Conservation (phyloP, 2,113 vertebrate genomes). For the Notechis scutatus region DNA sequence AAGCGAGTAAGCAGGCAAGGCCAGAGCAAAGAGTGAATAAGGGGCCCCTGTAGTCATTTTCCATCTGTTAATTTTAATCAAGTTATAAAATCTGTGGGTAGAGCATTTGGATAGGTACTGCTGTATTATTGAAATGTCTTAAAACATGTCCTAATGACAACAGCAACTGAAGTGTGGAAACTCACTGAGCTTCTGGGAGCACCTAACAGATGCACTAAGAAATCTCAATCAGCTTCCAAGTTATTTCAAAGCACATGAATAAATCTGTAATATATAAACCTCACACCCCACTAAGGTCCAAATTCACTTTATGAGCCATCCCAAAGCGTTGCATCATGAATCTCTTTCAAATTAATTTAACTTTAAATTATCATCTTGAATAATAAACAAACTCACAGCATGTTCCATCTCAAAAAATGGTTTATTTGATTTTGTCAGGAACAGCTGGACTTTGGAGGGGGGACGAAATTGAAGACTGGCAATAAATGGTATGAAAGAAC, state of each 20-base stretch:
- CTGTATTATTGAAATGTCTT: neutral
- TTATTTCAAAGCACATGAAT: neutral
- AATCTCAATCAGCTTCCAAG: neutral
- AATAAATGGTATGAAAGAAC: neutral
- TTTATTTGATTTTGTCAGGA: neutral
- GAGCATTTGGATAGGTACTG: neutral
- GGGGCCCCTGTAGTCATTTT: neutral
- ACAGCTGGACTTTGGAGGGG: neutral
- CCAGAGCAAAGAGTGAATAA: neutral
- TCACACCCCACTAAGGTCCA: neutral
- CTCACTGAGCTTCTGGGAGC: neutral
- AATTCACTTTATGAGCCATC: neutral
- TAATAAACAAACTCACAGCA: constrained; percentile 10
- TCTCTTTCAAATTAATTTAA: constrained; percentile 8
- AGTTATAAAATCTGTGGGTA: neutral
- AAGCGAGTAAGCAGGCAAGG: neutral
- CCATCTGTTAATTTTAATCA: neutral
- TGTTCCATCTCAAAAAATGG: constrained; percentile 13
- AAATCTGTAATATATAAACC: neutral
- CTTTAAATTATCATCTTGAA: constrained; percentile 23
- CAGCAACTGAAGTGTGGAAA: neutral
- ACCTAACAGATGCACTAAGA: neutral
- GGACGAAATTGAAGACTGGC: fast-evolving
- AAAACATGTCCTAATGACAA: neutral
- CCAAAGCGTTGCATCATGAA: neutral